Evolutionary conservation across 2,797 vertebrate species (phyloP).

Genomic region (Thaleichthys pacificus): DNA sequence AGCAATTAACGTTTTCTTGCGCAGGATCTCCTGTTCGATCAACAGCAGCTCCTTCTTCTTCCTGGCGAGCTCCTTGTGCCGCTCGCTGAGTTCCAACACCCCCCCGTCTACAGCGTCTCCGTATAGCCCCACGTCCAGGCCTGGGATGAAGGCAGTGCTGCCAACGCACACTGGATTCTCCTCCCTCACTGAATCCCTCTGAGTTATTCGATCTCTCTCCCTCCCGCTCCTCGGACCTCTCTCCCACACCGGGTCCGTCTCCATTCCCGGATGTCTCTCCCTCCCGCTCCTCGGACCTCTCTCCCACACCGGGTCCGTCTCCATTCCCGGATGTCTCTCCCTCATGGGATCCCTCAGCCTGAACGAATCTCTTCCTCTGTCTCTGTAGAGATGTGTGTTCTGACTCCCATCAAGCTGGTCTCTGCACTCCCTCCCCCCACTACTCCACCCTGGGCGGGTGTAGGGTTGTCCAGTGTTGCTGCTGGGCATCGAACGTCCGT

Average conservation of each 20-base stretch:
- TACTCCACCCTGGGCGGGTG: neutral
- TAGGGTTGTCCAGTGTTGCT: neutral
- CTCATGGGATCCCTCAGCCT: neutral
- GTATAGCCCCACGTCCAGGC: neutral
- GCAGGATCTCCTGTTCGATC: neutral
- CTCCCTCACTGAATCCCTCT: neutral
- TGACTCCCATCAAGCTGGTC: neutral
- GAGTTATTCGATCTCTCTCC: neutral
- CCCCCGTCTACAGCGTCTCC: neutral
- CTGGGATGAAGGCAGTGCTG: neutral
- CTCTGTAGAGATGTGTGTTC: neutral
- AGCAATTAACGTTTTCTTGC: neutral
- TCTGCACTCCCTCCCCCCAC: neutral
- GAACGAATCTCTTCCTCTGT: neutral
- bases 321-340: neutral
- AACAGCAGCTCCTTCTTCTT: conserved; percentile 11
- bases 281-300: neutral
- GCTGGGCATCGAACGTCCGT: neutral
- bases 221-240: too few species aligned
- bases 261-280: neutral
- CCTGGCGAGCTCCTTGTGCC: neutral
- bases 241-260: too few species aligned
- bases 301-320: too few species aligned
- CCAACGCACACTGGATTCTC: neutral
- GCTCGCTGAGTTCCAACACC: neutral